Base-by-base conservation (phyloP, 2,888 invertebrate genomes). In the Drosophila paucipuncta region DNA sequence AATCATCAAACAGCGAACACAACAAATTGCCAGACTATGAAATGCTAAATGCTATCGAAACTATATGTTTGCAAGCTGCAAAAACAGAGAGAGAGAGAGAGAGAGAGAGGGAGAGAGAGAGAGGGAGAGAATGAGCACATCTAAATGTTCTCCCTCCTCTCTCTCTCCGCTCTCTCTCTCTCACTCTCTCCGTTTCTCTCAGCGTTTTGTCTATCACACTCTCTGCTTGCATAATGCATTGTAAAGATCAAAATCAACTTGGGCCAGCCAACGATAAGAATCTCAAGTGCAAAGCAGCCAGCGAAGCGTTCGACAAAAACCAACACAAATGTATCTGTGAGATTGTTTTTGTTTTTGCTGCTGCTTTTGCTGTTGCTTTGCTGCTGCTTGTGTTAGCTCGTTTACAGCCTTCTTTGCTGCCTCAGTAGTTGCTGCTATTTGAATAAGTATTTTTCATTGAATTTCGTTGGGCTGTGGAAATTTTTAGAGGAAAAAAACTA, bases 201-300 rank as follows among this genome's bases (percentile, higher is more conserved):
- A 49, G 52, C 13, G 58, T 67, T 67, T 80, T 22, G 49, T 69
- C 79, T 77, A 75, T 70, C 68, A 60, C 52, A 35, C 73, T 62
- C 72, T 72, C 67, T 81, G 73, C 76, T 81, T 81, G 82, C 76
- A 83, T 83, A 84, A 82, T 85, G 85, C 85, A 86, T 86, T 86
- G 85, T 89, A 89, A 80, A 89, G 85, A 89, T 86, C 88, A 82
- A 85, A 89, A 89, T 86, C 85, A 86, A 82, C 90, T 77, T 85
- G 76, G 76, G 73, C 68, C 79, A 73, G 72, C 78, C 76, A 61
- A 75, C 85, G 85, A 86, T 86, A 86, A 86, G 89, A 90, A 86
- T 86, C 85, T 88, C 85, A 86, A 86, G 90, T 86, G 85, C 90
- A 86, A 88, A 86, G 89, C 85, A 88, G 83, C 85, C 78, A 82